These are phyloP conservation scores for Cyphomyrmex costatus DNA, from an alignment of 1,140 invertebrate species.

Conservation along the genomic window DNA sequence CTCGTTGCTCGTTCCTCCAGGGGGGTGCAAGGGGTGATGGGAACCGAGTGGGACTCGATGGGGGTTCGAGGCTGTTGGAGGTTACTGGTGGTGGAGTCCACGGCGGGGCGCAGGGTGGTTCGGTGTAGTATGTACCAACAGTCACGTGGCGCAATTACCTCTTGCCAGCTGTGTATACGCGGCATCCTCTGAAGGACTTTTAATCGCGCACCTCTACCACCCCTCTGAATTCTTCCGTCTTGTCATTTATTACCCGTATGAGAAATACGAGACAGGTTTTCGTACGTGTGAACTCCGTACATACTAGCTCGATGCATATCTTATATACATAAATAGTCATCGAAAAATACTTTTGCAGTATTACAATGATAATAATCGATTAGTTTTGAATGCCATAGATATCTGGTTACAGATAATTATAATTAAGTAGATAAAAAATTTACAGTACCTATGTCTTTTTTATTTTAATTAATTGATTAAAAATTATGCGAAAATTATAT, in stretches of 20 bases:
- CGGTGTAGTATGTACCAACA: constrained; percentile 76
- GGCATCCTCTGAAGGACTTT: constrained; percentile 81
- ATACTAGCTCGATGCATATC: not conserved
- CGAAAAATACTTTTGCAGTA: not conserved
- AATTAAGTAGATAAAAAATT: not conserved
- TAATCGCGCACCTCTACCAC: constrained; percentile 74
- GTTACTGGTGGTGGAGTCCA: constrained; percentile 44
- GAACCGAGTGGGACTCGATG: constrained; percentile 76
- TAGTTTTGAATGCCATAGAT: not conserved
- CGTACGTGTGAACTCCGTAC: not conserved
- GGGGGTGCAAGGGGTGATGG: constrained; percentile 75
- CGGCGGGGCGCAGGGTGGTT: constrained; percentile 62
- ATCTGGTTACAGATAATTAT: not conserved
- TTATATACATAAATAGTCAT: not conserved
- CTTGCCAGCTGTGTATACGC: constrained; percentile 78
- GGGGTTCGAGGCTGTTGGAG: constrained; percentile 76
- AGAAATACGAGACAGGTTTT: constrained; percentile 62
- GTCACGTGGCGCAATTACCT: constrained; percentile 83
- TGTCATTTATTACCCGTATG: constrained; percentile 79
- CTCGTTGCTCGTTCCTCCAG: constrained; percentile 86
- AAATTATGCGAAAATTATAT: not conserved
- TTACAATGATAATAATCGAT: not conserved
- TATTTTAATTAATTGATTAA: not conserved
- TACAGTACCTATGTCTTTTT: not conserved
- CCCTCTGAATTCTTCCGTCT: constrained; percentile 64